Base-by-base conservation (phyloP, 2,888 invertebrate genomes). In the Chrysolina americana region DNA sequence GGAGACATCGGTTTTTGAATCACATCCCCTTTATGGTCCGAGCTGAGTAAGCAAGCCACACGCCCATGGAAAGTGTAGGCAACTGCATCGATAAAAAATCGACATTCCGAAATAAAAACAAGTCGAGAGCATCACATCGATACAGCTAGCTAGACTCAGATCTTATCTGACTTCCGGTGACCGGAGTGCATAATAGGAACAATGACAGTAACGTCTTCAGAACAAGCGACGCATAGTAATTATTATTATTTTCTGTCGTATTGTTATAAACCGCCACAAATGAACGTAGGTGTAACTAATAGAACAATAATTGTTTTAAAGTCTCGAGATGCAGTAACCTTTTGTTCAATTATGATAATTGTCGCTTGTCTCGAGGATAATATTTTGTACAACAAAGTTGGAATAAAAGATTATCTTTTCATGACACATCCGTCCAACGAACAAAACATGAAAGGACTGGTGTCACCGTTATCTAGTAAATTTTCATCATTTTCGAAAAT, bases 231-330 rank as follows among this genome's bases (percentile, higher is more conserved):
- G 50, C n/a, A 50, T 19, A 10, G n/a, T 50, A 50, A 50, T 50
- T 50, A 50, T 19, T 10, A 50, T 50, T 50, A 19, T 50, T 8
- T 50, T 50, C 19, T 50, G 10, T 50, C n/a, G 5, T 1, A 59
- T 28, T 28, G 59, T 36, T 36, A 36, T 36, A 8, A 36, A 28
- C 59, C 28, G 8, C 28, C n/a, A 59, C n/a, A 59, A 59, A 59
- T 59, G 59, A 59, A 59, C 36, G 59, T 59, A 59, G 59, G 59
- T 59, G 59, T 36, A 59, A 59, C 59, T 59, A 59, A 59, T 59
- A 59, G 36, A 59, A 59, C 59, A 59, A 59, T 59, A 59, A 59
- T 59, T 59, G 17, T 59, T 59, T 59, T 59, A 6, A 9, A 59
- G 59, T 21, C 21, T 53, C 19, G 5, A 59, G 59, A 36, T 59